phyloP scores from a whole-genome alignment of 2,797 vertebrate species.

The Okamejei kenojei region DNA sequence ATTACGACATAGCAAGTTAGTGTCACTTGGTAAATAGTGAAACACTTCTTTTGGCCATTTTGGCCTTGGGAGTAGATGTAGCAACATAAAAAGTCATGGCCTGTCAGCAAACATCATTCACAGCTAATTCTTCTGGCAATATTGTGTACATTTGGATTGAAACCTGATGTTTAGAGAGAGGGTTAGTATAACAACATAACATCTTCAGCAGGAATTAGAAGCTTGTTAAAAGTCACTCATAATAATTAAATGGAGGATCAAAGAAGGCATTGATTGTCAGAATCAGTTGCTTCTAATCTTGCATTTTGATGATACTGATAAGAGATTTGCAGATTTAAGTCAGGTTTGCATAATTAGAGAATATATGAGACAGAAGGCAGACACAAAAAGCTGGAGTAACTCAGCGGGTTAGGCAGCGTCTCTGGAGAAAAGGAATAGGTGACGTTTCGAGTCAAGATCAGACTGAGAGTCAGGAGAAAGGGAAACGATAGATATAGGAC shows the following conservation, averaged over 20 bases:
- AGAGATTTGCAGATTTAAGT: not conserved
- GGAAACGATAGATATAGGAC: too few relatives aligned
- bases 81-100: conserved; percentile 1
- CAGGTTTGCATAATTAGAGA: conserved; percentile 38
- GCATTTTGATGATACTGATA: not conserved
- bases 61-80: not conserved
- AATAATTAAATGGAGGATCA: not conserved
- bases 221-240: not conserved
- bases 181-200: not conserved
- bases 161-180: not conserved
- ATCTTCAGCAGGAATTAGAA: not conserved
- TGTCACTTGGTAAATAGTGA: conserved; percentile 42
- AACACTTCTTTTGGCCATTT: conserved; percentile 13
- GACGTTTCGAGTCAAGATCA: too few relatives aligned
- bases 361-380: conserved; percentile 42
- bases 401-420: too few relatives aligned
- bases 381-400: conserved; percentile 43
- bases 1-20: conserved; percentile 36
- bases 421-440: too few relatives aligned
- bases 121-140: not conserved
- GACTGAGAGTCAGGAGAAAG: too few relatives aligned
- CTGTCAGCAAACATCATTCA: not conserved
- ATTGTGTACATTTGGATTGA: not conserved
- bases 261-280: not conserved
- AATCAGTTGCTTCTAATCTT: not conserved